Base-by-base conservation (phyloP, 2,797 vertebrate species). In the Eulemur coronatus region DNA sequence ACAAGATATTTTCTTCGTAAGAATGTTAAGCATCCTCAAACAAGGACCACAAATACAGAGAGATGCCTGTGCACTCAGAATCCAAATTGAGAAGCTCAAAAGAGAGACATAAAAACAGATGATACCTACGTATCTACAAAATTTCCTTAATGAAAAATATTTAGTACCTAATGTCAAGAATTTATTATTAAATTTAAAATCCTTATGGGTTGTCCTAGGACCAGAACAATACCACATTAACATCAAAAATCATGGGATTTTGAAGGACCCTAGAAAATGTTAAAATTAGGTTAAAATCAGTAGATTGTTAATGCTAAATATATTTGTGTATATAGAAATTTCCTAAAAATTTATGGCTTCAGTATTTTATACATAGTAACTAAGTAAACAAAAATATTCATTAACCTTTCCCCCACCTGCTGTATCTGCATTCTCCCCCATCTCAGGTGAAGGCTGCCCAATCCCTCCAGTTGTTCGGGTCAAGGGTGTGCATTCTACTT, bases 111-210 rank as follows among this genome's bases (percentile, higher is more conserved):
- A 67, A 80, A 65, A 91, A 69, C 20, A 67, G 26, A 79, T 95
- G 28, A 15, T 69, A 38, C 20, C n/a, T 55, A 38, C 5, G 28
- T 43, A 72, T 69, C 20, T 70, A 75, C 12, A 94, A 73, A 94
- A 57, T 46, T 94, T 92, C 35, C 35, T 85, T 92, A 73, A 18
- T 88, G 20, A 48, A 52, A 85, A 85, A 63, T 5, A 76, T 38
- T 89, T 85, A 65, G 50, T 55, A 61, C 28, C 18, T 78, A 80
- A 76, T 81, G 41, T 61, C 72, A 91, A 90, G 30, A 41, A 61
- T 73, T 75, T 88, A 61, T 73, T 81, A 89, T 30, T 61, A 82
- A 78, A 65, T 63, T 59, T 88, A 89, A 80, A 85, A 86, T 93
- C 48, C 33, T 35, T 38, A 15, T 28, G 17, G 2, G 28, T 72